Evolutionary conservation across 2,797 vertebrate species (phyloP).

Genomic region (Paramormyrops hopkinsi): DNA sequence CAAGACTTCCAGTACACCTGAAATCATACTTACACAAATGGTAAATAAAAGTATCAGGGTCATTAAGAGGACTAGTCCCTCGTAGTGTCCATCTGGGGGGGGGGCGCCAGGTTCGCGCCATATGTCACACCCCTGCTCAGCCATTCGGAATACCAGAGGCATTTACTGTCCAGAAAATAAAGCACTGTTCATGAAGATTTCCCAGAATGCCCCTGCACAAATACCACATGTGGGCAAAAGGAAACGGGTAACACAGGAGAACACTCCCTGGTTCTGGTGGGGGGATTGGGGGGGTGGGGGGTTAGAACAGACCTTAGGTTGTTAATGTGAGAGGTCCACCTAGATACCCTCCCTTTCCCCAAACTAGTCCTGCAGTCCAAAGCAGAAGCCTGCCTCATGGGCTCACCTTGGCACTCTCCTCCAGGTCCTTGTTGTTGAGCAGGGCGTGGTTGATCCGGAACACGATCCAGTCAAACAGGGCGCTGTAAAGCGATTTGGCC

Average conservation of each 20-base stretch:
- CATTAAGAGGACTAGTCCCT: not conserved
- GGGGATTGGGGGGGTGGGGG: not conserved
- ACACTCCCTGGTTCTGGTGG: not conserved
- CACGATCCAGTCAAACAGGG: slow-evolving; percentile 99
- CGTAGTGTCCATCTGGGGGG: not conserved
- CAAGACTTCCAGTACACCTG: not conserved
- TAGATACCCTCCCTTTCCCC: not conserved
- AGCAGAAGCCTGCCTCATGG: not conserved
- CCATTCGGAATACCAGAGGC: not conserved
- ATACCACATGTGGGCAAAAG: not conserved
- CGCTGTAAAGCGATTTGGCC: slow-evolving; percentile 93
- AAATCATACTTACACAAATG: not conserved
- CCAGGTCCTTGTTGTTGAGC: slow-evolving; percentile 87
- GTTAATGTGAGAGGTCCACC: not conserved
- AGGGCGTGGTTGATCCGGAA: slow-evolving; percentile 98
- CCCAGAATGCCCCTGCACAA: not conserved
- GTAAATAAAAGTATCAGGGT: not conserved
- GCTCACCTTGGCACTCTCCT: slow-evolving; percentile 80
- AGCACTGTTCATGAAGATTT: not conserved
- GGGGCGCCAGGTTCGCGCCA: not conserved
- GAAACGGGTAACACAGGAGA: not conserved
- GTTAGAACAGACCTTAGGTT: not conserved
- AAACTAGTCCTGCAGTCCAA: not conserved
- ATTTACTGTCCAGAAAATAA: not conserved
- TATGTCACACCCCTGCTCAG: not conserved